Evolutionary conservation across 2,113 vertebrate genomes (phyloP).

Genomic region (Puntigrus tetrazona): DNA sequence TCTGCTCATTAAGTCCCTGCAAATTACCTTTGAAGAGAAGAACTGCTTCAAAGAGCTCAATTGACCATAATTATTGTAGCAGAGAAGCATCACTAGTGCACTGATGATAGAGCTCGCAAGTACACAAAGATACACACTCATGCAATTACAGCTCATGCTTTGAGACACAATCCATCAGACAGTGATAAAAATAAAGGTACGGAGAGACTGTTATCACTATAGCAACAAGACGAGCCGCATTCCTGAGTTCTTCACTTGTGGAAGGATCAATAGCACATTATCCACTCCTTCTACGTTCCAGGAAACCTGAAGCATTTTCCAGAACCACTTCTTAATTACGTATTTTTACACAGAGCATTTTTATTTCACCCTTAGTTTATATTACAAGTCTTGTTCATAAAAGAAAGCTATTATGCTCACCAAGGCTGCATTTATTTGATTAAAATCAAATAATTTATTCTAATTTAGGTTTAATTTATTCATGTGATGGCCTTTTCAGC

Average conservation of each 20-base stretch:
- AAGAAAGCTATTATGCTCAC: no score
- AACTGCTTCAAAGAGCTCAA: background rate
- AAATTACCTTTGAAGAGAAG: background rate
- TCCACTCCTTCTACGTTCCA: constrained; percentile 23
- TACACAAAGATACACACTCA: background rate
- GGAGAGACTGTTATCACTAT: constrained; percentile 31
- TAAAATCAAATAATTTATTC: no score
- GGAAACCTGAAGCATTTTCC: constrained; percentile 31
- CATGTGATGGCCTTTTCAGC: background rate
- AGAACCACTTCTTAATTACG: background rate
- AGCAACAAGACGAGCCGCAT: constrained; percentile 32
- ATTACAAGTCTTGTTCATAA: background rate
- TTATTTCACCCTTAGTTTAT: background rate
- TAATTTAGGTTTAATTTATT: no score
- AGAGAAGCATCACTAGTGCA: background rate
- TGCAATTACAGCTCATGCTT: background rate
- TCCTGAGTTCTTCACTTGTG: constrained; percentile 19
- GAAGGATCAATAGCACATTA: constrained; percentile 45
- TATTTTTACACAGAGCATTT: background rate
- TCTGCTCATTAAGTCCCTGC: background rate
- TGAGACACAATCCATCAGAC: constrained; percentile 18
- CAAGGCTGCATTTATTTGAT: background rate
- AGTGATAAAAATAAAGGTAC: constrained; percentile 35
- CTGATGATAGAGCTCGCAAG: background rate
- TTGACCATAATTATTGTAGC: background rate